Conservation (phyloP, 2,797 vertebrate species). For the Eutrigla gurnardus region DNA sequence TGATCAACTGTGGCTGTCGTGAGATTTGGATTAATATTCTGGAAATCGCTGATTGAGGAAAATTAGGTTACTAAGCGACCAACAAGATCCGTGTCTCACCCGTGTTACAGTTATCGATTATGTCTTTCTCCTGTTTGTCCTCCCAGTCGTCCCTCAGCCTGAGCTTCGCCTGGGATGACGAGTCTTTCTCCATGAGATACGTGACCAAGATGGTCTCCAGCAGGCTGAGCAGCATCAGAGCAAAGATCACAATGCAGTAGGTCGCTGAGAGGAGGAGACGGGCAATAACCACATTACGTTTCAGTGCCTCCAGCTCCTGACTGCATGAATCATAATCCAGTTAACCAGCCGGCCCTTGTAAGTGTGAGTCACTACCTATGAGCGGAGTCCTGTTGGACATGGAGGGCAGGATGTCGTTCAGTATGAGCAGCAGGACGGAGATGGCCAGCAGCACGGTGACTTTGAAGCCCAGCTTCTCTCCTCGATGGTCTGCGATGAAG, state of each 20-base stretch:
- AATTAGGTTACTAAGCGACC: not conserved
- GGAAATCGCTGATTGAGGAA: not conserved
- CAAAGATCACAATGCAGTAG: slow-evolving; percentile 87
- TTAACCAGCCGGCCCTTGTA: not conserved
- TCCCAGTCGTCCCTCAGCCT: not conserved
- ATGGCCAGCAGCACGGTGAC: slow-evolving; percentile 87
- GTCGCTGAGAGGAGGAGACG: slow-evolving; percentile 71
- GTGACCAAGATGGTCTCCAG: slow-evolving; percentile 84
- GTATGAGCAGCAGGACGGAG: slow-evolving; percentile 88
- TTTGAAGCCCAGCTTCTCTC: slow-evolving; percentile 88
- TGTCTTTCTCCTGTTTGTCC: slow-evolving; percentile 6
- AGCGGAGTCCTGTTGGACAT: slow-evolving; percentile 84
- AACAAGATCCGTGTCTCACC: slow-evolving; percentile 26
- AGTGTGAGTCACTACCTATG: slow-evolving; percentile 78
- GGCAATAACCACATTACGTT: not conserved
- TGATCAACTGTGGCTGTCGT: not conserved
- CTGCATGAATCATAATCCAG: not conserved
- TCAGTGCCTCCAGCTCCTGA: not conserved
- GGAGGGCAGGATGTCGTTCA: slow-evolving; percentile 88
- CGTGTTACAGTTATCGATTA: not conserved
- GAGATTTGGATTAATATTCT: not conserved
- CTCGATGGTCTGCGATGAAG: slow-evolving; percentile 80
- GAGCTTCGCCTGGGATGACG: not conserved
- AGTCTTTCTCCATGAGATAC: slow-evolving; percentile 75
- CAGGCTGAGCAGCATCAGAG: slow-evolving; percentile 84